Conservation (phyloP, 1,140 invertebrate species). For the Anoplophora glabripennis region DNA sequence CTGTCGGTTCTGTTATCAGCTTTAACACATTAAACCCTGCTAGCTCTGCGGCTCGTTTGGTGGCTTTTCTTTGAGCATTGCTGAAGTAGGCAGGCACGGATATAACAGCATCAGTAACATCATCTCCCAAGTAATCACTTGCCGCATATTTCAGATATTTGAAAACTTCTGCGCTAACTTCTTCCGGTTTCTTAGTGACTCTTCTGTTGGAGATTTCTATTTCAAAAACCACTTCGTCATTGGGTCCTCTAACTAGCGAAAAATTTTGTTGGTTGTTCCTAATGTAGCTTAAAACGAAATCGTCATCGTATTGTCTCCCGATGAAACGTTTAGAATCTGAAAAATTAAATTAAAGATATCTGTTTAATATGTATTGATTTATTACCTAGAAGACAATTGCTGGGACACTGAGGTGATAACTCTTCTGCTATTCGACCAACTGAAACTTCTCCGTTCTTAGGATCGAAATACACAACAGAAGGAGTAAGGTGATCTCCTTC, state of each 20-base stretch:
- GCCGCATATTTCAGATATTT: slow-evolving; percentile 13
- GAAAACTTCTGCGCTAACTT: slow-evolving; percentile 21
- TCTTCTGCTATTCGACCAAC: slow-evolving; percentile 58
- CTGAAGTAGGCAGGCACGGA: slow-evolving; percentile 23
- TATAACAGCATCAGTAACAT: slow-evolving; percentile 18
- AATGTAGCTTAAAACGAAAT: neutral
- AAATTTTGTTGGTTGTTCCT: neutral
- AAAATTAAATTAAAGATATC: neutral
- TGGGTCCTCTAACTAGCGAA: neutral
- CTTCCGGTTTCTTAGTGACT: slow-evolving; percentile 11
- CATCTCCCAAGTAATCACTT: slow-evolving; percentile 4
- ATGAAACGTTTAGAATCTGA: slow-evolving; percentile 20
- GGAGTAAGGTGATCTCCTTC: slow-evolving; percentile 88
- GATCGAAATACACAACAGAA: slow-evolving; percentile 55
- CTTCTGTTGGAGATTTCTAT: neutral
- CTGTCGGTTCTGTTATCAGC: slow-evolving; percentile 62
- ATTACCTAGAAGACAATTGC: slow-evolving; percentile 9
- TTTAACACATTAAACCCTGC: slow-evolving; percentile 60
- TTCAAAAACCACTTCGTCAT: neutral
- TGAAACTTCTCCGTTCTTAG: slow-evolving; percentile 55
- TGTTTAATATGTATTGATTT: no score
- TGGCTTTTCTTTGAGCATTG: slow-evolving; percentile 25
- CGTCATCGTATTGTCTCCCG: slow-evolving; percentile 13
- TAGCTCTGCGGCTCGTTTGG: slow-evolving; percentile 12
- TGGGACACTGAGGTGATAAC: neutral